Percentiles rank a stretch among this genome's conserved stretches.
Evolutionary conservation across 1,140 invertebrate species (phyloP).

Genomic region (Drosophila pallidifrons): DNA sequence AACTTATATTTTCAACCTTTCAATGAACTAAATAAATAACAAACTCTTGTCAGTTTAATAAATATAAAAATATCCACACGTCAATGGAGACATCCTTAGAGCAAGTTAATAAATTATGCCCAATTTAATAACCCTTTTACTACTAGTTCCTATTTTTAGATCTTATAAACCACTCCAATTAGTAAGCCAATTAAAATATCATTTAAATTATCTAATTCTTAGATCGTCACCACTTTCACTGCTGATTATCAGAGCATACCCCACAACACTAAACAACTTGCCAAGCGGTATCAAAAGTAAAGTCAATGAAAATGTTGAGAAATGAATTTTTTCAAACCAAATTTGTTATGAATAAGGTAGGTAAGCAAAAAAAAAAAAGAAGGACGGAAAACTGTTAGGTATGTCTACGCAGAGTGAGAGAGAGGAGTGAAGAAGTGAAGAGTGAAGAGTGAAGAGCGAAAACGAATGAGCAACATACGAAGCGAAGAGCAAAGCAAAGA

Average conservation of each 20-base stretch:
- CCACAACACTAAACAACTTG: not conserved
- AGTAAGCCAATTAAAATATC: too few species aligned
- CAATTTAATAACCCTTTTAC: too few species aligned
- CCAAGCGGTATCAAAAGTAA: constrained; percentile 1
- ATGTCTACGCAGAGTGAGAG: constrained; percentile 10
- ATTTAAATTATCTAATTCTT: too few species aligned
- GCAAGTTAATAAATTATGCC: too few species aligned
- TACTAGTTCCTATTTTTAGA: too few species aligned
- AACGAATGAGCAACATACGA: not conserved
- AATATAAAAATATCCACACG: too few species aligned
- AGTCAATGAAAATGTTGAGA: constrained; percentile 37
- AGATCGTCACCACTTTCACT: not conserved
- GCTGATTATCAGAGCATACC: constrained; percentile 8
- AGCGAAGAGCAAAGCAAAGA: constrained; percentile 13
- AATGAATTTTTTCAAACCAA: constrained; percentile 48
- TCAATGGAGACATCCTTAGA: too few species aligned
- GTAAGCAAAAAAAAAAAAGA: constrained; percentile 8
- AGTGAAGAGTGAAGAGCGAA: not conserved
- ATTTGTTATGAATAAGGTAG: constrained; percentile 46
- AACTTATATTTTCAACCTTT: too few species aligned
- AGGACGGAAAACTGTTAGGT: not conserved
- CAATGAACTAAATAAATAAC: too few species aligned
- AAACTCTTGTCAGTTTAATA: too few species aligned
- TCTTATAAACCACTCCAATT: too few species aligned
- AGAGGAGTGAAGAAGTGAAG: not conserved